These are phyloP conservation scores for Baccha elongata DNA, from an alignment of 2,888 invertebrate species.

Conservation along the genomic window DNA sequence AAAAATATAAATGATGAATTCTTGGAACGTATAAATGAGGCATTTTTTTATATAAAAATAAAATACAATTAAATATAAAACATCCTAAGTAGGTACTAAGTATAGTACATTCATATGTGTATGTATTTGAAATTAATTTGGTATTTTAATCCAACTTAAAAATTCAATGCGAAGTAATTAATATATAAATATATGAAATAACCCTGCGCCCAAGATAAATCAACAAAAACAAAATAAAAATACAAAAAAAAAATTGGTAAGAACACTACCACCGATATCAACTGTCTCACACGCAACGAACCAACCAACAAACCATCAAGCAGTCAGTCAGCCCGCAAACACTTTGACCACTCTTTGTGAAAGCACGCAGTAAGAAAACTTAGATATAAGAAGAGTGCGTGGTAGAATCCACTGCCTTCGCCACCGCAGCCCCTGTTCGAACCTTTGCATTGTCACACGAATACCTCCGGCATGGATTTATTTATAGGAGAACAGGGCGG, in stretches of 20 bases:
- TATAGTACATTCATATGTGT: too few species aligned
- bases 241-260: background rate
- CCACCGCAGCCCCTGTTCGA: slow-evolving; percentile 1
- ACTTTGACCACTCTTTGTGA: slow-evolving; percentile 64
- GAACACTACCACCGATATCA: slow-evolving; percentile 56
- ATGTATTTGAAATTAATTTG: too few species aligned
- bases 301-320: slow-evolving; percentile 56
- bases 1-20: too few species aligned
- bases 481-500: slow-evolving; percentile 63
- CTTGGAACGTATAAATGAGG: too few species aligned
- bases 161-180: too few species aligned
- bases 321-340: slow-evolving; percentile 53
- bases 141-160: too few species aligned
- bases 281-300: slow-evolving; percentile 73
- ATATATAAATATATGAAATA: too few species aligned
- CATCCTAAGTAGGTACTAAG: too few species aligned
- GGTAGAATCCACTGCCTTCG: background rate
- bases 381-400: background rate
- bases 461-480: slow-evolving; percentile 53
- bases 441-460: slow-evolving; percentile 46
- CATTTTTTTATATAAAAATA: too few species aligned
- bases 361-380: background rate
- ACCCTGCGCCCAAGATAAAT: slow-evolving; percentile 54
- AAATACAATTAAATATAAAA: too few species aligned
- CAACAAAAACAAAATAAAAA: slow-evolving; percentile 43